These are phyloP conservation scores for Ctenomys sociabilis DNA, from an alignment of 2,113 vertebrate species.

Conservation along the genomic window DNA sequence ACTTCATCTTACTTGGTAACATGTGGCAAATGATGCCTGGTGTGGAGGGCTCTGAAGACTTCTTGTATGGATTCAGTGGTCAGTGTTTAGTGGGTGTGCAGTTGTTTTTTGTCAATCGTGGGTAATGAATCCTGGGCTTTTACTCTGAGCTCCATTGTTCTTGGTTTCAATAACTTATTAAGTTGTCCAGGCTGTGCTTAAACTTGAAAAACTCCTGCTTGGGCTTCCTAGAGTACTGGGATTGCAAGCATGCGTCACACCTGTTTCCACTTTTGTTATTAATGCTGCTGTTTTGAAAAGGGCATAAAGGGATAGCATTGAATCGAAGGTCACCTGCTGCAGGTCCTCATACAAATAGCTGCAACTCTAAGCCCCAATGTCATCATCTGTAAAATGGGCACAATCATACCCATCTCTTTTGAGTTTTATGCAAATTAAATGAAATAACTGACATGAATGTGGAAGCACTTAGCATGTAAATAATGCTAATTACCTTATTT, in stretches of 20 bases:
- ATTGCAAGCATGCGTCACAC: neutral
- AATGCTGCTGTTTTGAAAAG: neutral
- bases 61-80: neutral
- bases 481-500: neutral
- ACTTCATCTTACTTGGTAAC: neutral
- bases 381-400: neutral
- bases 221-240: neutral
- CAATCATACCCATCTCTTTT: neutral
- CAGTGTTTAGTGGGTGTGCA: too few relatives aligned
- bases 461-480: neutral
- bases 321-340: neutral
- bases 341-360: neutral
- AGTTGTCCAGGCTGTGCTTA: neutral
- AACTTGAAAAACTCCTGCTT: neutral
- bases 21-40: accelerated
- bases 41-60: neutral
- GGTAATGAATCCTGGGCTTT: neutral
- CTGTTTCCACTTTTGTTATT: neutral
- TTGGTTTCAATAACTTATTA: neutral
- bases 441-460: neutral
- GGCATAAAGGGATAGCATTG: neutral
- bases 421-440: neutral
- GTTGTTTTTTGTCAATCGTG: neutral
- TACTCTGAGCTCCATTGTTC: neutral
- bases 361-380: neutral